phyloP scores from a whole-genome alignment of 1,140 invertebrate genomes.

The Chrysoperla carnea region DNA sequence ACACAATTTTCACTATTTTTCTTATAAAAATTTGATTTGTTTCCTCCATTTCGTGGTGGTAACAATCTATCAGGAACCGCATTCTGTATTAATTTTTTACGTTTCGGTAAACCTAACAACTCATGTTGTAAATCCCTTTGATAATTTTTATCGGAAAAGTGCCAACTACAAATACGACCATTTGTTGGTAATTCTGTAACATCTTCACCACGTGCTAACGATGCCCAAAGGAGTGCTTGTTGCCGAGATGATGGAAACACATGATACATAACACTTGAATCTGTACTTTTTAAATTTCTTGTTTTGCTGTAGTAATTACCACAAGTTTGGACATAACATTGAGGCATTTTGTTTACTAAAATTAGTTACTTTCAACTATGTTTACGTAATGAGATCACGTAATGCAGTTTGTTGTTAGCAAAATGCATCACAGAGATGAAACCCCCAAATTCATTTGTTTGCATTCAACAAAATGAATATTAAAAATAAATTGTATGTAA shows the following conservation, averaged over 20 bases:
- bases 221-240: slow-evolving; percentile 27
- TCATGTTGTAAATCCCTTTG: slow-evolving; percentile 33
- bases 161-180: slow-evolving; percentile 30
- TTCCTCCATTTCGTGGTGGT: slow-evolving; percentile 9
- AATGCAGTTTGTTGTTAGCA: background rate
- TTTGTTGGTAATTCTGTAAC: slow-evolving; percentile 17
- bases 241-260: slow-evolving; percentile 29
- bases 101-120: slow-evolving; percentile 28
- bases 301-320: slow-evolving; percentile 33
- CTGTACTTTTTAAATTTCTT: slow-evolving; percentile 8
- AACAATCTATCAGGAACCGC: slow-evolving; percentile 30
- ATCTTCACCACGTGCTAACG: slow-evolving; percentile 14
- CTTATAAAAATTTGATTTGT: too few relatives aligned
- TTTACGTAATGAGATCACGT: background rate
- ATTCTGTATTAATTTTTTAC: slow-evolving; percentile 26
- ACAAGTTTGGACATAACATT: slow-evolving; percentile 31
- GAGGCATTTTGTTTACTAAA: slow-evolving; percentile 24
- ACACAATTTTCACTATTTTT: too few relatives aligned
- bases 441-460: background rate
- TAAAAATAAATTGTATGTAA: background rate
- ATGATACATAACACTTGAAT: slow-evolving; percentile 28
- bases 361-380: background rate
- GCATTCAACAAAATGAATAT: background rate
- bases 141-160: slow-evolving; percentile 30
- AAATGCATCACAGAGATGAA: background rate